Percentiles rank a stretch among this genome's conserved stretches.
Evolutionary conservation across 2,797 vertebrate genomes (phyloP).

Genomic region (Mallotus villosus): DNA sequence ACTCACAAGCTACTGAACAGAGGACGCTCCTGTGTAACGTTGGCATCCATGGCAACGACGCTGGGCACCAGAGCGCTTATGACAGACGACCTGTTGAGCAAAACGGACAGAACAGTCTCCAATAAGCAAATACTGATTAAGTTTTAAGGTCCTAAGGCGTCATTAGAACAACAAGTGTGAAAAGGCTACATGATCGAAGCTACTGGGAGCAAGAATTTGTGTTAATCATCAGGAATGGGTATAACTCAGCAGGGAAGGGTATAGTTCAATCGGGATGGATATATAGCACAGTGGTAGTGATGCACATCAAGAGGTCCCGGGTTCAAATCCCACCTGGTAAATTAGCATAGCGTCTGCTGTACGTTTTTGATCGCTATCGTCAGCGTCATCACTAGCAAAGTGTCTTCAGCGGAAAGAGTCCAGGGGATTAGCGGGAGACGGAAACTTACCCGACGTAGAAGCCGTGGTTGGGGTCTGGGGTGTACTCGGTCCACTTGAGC

Average conservation of each 20-base stretch:
- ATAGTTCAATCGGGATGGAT: not conserved
- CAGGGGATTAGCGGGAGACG: not conserved
- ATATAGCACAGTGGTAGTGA: too few relatives aligned
- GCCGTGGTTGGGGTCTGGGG: slow-evolving; percentile 94
- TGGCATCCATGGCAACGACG: slow-evolving; percentile 78
- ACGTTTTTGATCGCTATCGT: not conserved
- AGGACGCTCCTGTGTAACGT: slow-evolving; percentile 77
- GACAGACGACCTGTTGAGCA: slow-evolving; percentile 84
- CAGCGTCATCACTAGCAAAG: not conserved
- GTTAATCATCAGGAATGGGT: not conserved
- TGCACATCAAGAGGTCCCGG: too few relatives aligned
- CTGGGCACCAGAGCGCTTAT: slow-evolving; percentile 94
- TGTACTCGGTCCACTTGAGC: slow-evolving; percentile 97
- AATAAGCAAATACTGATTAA: not conserved
- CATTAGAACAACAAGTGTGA: not conserved
- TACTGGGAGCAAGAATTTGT: not conserved
- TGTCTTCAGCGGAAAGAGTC: too few relatives aligned
- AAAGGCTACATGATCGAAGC: not conserved
- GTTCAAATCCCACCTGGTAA: too few relatives aligned
- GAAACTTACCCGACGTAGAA: slow-evolving; percentile 88
- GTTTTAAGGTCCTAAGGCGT: not conserved
- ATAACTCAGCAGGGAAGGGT: not conserved
- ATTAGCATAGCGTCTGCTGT: too few relatives aligned
- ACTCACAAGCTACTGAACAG: slow-evolving; percentile 95
- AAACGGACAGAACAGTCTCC: slow-evolving; percentile 4